Conservation (phyloP, 2,113 vertebrate species). For the Anarhynchus alexandrinus region DNA sequence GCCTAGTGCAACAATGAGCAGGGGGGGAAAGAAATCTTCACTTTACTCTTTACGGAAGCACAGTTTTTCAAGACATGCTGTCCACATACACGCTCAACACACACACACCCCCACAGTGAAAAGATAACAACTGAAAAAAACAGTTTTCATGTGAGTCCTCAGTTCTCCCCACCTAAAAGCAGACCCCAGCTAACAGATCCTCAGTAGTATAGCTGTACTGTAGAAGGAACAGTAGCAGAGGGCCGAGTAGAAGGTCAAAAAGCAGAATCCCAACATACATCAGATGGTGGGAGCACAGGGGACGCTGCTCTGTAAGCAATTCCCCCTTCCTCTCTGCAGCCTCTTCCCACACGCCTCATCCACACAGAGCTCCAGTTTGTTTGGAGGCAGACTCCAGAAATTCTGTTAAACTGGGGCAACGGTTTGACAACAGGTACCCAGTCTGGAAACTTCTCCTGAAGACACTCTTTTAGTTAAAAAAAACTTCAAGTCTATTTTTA, state of each 20-base stretch:
- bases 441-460: not conserved
- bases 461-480: not conserved
- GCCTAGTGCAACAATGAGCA: not conserved
- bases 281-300: accelerated
- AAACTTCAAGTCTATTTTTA: not conserved
- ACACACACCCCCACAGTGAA: accelerated
- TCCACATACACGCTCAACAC: not conserved
- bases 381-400: not conserved
- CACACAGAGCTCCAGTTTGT: not conserved
- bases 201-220: not conserved
- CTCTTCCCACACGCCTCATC: not conserved
- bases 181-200: not conserved
- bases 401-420: not conserved
- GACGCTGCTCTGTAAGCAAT: not conserved
- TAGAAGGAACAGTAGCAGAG: not conserved
- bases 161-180: not conserved
- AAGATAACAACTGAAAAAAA: not conserved
- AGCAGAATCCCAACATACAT: not conserved
- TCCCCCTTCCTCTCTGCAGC: not conserved
- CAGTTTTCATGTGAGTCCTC: not conserved
- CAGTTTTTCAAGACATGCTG: not conserved
- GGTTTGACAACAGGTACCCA: not conserved
- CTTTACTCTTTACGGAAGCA: not conserved
- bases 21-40: not conserved
- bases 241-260: not conserved